Evolutionary conservation across 2,113 vertebrate genomes (phyloP).

Genomic region (Salvelinus namaycush): DNA sequence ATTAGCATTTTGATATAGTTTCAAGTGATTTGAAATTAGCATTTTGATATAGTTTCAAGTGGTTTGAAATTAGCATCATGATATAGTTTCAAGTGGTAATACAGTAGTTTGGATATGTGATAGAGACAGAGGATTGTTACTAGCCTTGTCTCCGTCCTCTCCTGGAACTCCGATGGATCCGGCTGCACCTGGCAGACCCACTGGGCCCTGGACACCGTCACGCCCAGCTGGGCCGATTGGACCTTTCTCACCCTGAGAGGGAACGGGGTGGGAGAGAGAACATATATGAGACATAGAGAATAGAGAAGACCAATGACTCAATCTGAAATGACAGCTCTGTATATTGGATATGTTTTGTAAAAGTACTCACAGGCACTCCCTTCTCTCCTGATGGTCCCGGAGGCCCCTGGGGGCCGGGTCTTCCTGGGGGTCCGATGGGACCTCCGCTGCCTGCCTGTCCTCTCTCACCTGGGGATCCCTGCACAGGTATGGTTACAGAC

Average conservation of each 20-base stretch:
- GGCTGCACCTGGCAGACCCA: slow-evolving; percentile 93
- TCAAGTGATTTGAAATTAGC: too few species aligned
- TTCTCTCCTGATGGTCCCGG: slow-evolving; percentile 94
- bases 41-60: too few species aligned
- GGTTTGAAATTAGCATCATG: too few species aligned
- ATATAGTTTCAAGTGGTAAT: neutral
- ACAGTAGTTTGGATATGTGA: neutral
- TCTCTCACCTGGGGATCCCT: slow-evolving; percentile 96
- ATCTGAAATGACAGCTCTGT: neutral
- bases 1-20: too few species aligned
- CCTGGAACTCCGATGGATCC: slow-evolving; percentile 93
- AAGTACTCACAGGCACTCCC: slow-evolving; percentile 87
- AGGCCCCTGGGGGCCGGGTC: slow-evolving; percentile 93
- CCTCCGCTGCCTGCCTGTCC: slow-evolving; percentile 89
- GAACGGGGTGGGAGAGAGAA: neutral
- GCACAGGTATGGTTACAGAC: neutral
- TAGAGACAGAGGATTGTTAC: neutral
- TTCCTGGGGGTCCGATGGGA: slow-evolving; percentile 91
- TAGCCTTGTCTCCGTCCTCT: slow-evolving; percentile 96
- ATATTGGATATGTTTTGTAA: neutral
- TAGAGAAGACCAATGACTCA: neutral
- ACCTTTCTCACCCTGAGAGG: slow-evolving; percentile 91
- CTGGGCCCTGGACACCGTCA: slow-evolving; percentile 95
- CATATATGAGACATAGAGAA: neutral
- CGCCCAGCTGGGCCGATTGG: slow-evolving; percentile 95